Base-by-base conservation (phyloP, 2,113 vertebrate species). In the Tylochromis polylepis region DNA sequence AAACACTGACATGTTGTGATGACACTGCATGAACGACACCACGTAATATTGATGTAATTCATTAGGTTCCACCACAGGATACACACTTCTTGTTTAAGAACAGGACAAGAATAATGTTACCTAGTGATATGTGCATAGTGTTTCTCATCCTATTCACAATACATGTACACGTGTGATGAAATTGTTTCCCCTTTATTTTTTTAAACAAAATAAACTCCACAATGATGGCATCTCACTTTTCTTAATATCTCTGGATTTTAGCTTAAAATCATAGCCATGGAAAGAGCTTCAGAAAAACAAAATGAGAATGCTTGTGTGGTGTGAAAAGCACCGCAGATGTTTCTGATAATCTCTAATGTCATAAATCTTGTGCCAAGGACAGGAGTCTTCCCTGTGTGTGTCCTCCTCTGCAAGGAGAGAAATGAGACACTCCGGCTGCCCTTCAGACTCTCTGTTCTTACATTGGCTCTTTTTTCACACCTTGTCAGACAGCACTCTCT, bases 401-500 rank as follows among this genome's bases (percentile, higher is more conserved):
- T 89, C 57, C 75, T 85, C 79, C 55, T 51, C 84, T 75, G 83
- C 49, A 34, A 56, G 41, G 62, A 89, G 85, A 93, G 88, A 88
- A 87, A 93, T 87, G 75, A 93, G 83, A 90, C 85, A 79, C 87
- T 65, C 60, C 34, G 24, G 67, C 88, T 85, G 92, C 90, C 92
- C 91, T 91, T 94, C 93, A 91, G 91, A 89, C 90, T 84, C 84
- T 56, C 86, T 36, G 65, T 83, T 91, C 91, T 80, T 89, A 65
- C 87, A 11, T 82, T 51, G 49, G 86, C 89, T 90, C 65, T 82
- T 93, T 89, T 92, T 85, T 95, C 92, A 94, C 93, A 93, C 90
- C 91, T 91, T 95, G 94, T 95, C 94, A 94, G 89, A 95, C 87
- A 88, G 70, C 84, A 89, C 88, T 84, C 77, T 86, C 83, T 90